Evolutionary conservation across 2,113 vertebrate species (phyloP).

Genomic region (Festucalex cinctus): DNA sequence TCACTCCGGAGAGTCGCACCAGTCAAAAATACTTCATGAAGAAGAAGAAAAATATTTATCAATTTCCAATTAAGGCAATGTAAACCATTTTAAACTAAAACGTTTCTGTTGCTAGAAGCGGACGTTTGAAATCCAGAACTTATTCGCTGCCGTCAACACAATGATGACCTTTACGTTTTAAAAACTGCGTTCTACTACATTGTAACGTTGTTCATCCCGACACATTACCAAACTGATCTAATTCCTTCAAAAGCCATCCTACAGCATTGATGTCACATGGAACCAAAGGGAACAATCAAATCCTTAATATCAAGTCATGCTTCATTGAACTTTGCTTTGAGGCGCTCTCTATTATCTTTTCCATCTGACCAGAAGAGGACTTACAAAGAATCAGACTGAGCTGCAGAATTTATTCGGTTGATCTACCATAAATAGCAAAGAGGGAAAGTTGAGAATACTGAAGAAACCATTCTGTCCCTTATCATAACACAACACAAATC

Average conservation of each 20-base stretch:
- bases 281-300: slow-evolving; percentile 32
- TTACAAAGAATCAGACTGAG: slow-evolving; percentile 36
- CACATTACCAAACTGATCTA: too few species aligned
- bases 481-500: slow-evolving; percentile 5
- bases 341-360: slow-evolving; percentile 46
- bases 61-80: too few species aligned
- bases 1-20: too few species aligned
- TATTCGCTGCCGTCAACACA: too few species aligned
- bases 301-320: slow-evolving; percentile 46
- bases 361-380: slow-evolving; percentile 31
- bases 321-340: slow-evolving; percentile 38
- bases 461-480: not conserved
- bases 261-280: slow-evolving; percentile 24
- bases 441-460: slow-evolving; percentile 7
- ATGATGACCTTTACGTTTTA: too few species aligned
- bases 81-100: too few species aligned
- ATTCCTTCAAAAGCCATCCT: slow-evolving; percentile 22
- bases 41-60: too few species aligned
- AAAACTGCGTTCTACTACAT: too few species aligned
- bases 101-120: too few species aligned
- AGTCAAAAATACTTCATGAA: too few species aligned
- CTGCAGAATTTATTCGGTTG: slow-evolving; percentile 22
- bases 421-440: slow-evolving; percentile 37
- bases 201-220: too few species aligned
- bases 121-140: too few species aligned